Percentiles rank a stretch among this genome's conserved stretches.
Conservation (phyloP, 2,888 invertebrate species). For the Drosophila neutralis region DNA sequence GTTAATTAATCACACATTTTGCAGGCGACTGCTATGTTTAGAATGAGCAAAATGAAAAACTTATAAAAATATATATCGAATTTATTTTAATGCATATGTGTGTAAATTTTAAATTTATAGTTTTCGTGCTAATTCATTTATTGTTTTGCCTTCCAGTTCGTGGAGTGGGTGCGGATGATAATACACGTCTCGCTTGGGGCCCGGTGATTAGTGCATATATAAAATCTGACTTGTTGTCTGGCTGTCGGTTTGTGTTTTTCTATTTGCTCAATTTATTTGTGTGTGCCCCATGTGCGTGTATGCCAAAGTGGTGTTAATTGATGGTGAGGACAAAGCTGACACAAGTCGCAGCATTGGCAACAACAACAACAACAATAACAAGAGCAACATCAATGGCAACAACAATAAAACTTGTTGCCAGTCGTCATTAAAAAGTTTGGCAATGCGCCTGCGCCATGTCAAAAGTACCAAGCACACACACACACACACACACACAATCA, state of each 20-base stretch:
- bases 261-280: constrained; percentile 55
- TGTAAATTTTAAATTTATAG: constrained; percentile 34
- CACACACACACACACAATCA: constrained; percentile 5
- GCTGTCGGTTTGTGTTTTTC: constrained; percentile 27
- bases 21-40: constrained; percentile 8
- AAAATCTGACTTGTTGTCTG: constrained; percentile 52
- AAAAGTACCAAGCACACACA: constrained; percentile 11
- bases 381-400: constrained; percentile 5
- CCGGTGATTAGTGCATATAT: constrained; percentile 46
- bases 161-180: constrained; percentile 38
- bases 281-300: constrained; percentile 27
- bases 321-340: constrained; percentile 66
- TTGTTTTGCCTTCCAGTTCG: constrained; percentile 21
- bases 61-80: not conserved
- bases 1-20: constrained; percentile 19
- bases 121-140: constrained; percentile 42
- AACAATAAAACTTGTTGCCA: constrained; percentile 65
- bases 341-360: constrained; percentile 49
- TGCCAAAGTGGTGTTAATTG: constrained; percentile 70
- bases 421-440: constrained; percentile 43
- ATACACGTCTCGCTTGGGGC: constrained; percentile 2
- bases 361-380: constrained; percentile 21
- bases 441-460: constrained; percentile 64
- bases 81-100: not conserved
- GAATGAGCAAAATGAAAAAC: not conserved